A percentile compares a stretch with the other conserved stretches of the same genome.
Conservation (phyloP, 35 echinoderm and acorn worm species). For the Apostichopus californicus region DNA sequence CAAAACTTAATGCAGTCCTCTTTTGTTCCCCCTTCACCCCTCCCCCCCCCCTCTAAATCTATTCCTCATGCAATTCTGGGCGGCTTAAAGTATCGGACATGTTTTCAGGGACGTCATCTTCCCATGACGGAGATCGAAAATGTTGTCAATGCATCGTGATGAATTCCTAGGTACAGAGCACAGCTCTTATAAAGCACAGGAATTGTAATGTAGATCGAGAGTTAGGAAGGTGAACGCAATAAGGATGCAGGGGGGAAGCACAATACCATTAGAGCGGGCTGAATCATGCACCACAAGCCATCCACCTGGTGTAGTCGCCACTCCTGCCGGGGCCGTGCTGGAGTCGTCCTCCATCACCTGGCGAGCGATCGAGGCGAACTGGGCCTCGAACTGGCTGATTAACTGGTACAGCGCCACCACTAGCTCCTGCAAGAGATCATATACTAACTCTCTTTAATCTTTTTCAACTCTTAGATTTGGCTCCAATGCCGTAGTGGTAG, state of each 20-base stretch:
- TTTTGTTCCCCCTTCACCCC: no score
- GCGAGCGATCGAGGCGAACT: slow-evolving; percentile 84
- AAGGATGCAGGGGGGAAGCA: neutral
- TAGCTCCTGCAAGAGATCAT: slow-evolving; percentile 71
- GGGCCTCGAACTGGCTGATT: slow-evolving; percentile 87
- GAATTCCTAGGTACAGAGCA: no score
- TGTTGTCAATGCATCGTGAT: no score
- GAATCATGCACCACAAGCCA: slow-evolving; percentile 85
- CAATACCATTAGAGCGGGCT: slow-evolving; percentile 78
- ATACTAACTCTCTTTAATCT: neutral
- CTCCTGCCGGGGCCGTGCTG: slow-evolving; percentile 29
- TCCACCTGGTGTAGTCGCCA: slow-evolving; percentile 74
- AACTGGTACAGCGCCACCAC: slow-evolving; percentile 89
- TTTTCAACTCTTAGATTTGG: no score
- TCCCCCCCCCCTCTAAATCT: no score
- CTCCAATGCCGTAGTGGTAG: no score
- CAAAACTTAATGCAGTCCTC: no score
- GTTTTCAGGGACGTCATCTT: no score
- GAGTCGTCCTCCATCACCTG: slow-evolving; percentile 89
- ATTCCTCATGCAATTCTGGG: no score
- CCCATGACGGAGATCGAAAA: neutral
- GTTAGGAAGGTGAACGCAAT: neutral
- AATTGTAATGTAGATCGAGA: neutral
- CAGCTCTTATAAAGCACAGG: no score
- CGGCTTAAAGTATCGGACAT: no score